Percentiles rank a stretch among this genome's conserved stretches.
These are phyloP conservation scores for Euura lappo DNA, from an alignment of 1,140 invertebrate genomes.

Conservation along the genomic window DNA sequence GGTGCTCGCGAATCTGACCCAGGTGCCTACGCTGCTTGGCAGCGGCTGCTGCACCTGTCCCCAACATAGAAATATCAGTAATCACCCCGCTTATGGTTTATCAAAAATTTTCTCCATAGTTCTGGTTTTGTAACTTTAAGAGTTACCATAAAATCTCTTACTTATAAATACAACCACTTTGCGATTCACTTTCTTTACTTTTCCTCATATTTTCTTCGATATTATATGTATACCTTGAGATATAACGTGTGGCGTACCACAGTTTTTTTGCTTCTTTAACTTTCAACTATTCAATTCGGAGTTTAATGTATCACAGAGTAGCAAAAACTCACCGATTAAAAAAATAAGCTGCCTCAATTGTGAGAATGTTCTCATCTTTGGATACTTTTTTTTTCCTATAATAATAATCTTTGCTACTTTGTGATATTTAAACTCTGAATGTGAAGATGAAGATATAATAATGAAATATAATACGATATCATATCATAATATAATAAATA, in stretches of 20 bases:
- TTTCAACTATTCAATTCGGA: not conserved
- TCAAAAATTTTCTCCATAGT: slow-evolving; percentile 3
- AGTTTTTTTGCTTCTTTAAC: slow-evolving; percentile 32
- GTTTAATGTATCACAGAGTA: too few species aligned
- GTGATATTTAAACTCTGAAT: too few species aligned
- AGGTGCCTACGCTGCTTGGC: slow-evolving; percentile 78
- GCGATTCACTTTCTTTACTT: not conserved
- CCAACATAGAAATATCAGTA: slow-evolving; percentile 56
- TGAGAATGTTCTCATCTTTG: too few species aligned
- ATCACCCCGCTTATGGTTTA: slow-evolving; percentile 24
- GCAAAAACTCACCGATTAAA: too few species aligned
- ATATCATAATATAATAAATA: too few species aligned
- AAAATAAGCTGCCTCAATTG: too few species aligned
- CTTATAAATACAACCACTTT: slow-evolving; percentile 14
- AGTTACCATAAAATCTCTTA: slow-evolving; percentile 15
- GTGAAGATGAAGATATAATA: too few species aligned
- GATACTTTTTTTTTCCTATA: too few species aligned
- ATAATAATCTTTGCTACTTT: too few species aligned
- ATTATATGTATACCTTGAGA: not conserved
- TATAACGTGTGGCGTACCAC: not conserved
- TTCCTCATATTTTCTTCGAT: slow-evolving; percentile 17
- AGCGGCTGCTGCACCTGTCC: slow-evolving; percentile 75
- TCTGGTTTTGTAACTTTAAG: not conserved
- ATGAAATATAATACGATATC: too few species aligned
- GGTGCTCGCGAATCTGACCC: slow-evolving; percentile 87